These are phyloP conservation scores for Neoseiulus cucumeris DNA, from an alignment of 1,140 invertebrate species.

Conservation along the genomic window DNA sequence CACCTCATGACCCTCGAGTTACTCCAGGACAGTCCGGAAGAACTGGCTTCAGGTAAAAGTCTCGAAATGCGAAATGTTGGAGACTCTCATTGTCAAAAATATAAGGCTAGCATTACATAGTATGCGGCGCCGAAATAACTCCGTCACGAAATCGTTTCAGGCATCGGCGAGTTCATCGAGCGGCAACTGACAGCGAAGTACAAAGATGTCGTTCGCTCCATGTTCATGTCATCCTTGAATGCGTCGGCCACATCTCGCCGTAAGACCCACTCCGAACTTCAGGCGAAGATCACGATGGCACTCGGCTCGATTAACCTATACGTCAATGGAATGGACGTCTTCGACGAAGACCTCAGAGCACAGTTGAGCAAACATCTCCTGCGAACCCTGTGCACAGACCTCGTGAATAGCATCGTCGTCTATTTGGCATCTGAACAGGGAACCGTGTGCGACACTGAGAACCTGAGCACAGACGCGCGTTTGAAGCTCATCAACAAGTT, in stretches of 20 bases:
- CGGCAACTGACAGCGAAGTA: constrained; percentile 27
- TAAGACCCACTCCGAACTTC: constrained; percentile 52
- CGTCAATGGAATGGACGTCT: constrained; percentile 58
- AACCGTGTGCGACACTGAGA: constrained; percentile 18
- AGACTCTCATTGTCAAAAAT: too few relatives aligned
- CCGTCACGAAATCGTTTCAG: not conserved
- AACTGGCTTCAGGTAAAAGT: constrained; percentile 21
- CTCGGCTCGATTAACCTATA: constrained; percentile 53
- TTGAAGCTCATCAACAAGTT: constrained; percentile 32
- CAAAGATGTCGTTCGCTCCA: constrained; percentile 38
- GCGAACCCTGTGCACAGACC: constrained; percentile 60
- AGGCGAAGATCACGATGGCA: constrained; percentile 56
- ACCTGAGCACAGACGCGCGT: constrained; percentile 25
- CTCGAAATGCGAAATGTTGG: too few relatives aligned
- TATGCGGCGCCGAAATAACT: too few relatives aligned
- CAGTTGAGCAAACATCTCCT: constrained; percentile 57
- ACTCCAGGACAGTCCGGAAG: constrained; percentile 31
- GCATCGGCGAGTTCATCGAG: constrained; percentile 11
- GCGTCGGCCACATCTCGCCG: constrained; percentile 36
- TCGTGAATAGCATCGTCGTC: constrained; percentile 48
- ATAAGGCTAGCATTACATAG: too few relatives aligned
- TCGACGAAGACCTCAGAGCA: constrained; percentile 37
- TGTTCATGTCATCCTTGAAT: constrained; percentile 42
- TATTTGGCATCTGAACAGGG: constrained; percentile 30
- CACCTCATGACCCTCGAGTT: constrained; percentile 38